Base-by-base conservation (phyloP, 2,797 vertebrate genomes). In the Falco rusticolus region DNA sequence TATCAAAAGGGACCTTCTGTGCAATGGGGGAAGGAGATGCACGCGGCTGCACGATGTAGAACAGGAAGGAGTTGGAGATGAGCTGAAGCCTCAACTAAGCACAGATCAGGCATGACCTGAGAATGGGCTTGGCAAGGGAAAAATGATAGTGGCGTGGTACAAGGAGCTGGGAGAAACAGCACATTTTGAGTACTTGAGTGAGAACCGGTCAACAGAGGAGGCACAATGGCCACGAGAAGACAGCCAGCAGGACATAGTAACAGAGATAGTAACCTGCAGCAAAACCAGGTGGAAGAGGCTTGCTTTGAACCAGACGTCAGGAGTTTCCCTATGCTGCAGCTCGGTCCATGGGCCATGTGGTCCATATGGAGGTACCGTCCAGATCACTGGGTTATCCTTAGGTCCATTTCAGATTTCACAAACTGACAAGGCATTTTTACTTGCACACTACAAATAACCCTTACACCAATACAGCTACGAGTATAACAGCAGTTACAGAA, bases 171-270 rank as follows among this genome's bases (percentile, higher is more conserved):
- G 89, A 94, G 90, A 80, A 94, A 88, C 41, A 39, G 82, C 64
- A 60, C 7, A 7, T 76, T 47, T 33, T 22, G 48, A 60, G 83
- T 7, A 18, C 78, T 75, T 19, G 29, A 95, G 91, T 70, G 88
- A 94, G 95, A 86, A 34, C 75, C 86, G 84, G 60, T 84, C 74
- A 51, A 43, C 34, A 82, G 83, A 66, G 77, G 68, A 77, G 11
- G 80, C 78, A 74, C 33, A 4, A 91, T 3, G 6, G 74, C 76
- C 96, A 81, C 54, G 19, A 79, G 65, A 48, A 79, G 77, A 91
- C 81, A 85, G 95, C 77, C n/a, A 16, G 54, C 78, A 96, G 93
- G 90, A 90, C 80, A 37, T 9, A 89, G 83, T 33, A 15, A 96
- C 68, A 64, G 88, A 91, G 68, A 87, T 16, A 75, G n/a, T n/a